Conservation (phyloP, 2,797 vertebrate species). For the Microhierax caerulescens region DNA sequence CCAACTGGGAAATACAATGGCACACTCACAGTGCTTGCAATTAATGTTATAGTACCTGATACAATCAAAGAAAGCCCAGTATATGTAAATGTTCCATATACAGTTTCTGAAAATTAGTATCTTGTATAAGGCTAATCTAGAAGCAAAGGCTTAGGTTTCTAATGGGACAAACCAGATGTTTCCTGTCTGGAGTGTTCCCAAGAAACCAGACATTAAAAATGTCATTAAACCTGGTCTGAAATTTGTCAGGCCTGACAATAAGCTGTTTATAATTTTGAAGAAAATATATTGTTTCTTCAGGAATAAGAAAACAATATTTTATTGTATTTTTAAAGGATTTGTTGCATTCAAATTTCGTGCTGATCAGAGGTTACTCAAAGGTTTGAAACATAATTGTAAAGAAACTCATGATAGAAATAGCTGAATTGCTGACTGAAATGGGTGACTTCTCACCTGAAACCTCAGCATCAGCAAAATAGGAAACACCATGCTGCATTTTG, state of each 20-base stretch:
- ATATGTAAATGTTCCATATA: not conserved
- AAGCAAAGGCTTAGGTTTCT: not conserved
- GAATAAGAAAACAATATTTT: not conserved
- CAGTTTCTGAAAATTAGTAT: not conserved
- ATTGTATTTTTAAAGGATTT: not conserved
- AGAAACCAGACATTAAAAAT: slow-evolving; percentile 26
- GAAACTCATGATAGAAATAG: not conserved
- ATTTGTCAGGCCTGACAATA: slow-evolving; percentile 2
- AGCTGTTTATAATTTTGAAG: not conserved
- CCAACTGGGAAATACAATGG: not conserved
- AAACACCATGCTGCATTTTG: not conserved
- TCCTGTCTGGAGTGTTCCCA: slow-evolving; percentile 15
- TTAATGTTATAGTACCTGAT: not conserved
- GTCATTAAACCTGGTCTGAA: slow-evolving; percentile 7
- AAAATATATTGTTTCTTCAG: not conserved
- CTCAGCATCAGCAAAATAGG: not conserved
- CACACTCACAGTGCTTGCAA: not conserved
- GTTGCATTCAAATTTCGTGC: not conserved
- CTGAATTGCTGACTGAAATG: not conserved
- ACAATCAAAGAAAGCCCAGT: not conserved
- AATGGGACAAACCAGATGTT: slow-evolving; percentile 33
- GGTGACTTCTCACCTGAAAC: not conserved
- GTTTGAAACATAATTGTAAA: not conserved
- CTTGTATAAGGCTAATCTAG: not conserved
- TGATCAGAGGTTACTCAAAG: not conserved